phyloP scores from a whole-genome alignment of 2,113 vertebrate species.

The Phaethon lepturus region DNA sequence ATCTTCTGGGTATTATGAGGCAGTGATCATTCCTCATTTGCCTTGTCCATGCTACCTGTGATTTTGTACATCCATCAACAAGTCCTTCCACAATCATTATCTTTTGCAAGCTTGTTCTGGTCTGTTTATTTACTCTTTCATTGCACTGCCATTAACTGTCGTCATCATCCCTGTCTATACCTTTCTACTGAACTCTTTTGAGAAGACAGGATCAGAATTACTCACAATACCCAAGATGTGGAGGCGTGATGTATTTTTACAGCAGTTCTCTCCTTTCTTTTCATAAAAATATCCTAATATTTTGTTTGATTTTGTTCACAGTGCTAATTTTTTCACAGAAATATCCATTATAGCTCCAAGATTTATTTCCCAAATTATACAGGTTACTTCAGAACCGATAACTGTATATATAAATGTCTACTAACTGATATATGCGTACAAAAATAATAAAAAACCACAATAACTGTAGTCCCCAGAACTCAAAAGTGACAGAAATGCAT shows the following conservation, averaged over 20 bases:
- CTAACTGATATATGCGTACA: not conserved
- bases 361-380: not conserved
- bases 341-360: not conserved
- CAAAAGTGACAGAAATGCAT: not conserved
- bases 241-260: not conserved
- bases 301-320: not conserved
- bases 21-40: not conserved
- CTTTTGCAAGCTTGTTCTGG: not conserved
- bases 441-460: not conserved
- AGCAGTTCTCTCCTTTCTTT: not conserved
- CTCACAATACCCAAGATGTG: not conserved
- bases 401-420: not conserved
- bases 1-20: not conserved
- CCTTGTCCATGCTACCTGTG: not conserved
- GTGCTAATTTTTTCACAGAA: not conserved
- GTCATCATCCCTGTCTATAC: not conserved
- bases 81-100: not conserved
- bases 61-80: not conserved
- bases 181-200: not conserved
- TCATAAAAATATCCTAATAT: not conserved
- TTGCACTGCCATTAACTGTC: not conserved
- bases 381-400: not conserved
- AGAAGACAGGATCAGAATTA: not conserved
- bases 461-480: not conserved
- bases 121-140: not conserved